A percentile compares a stretch with the other conserved stretches of the same genome.
Evolutionary conservation across 2,113 vertebrate genomes (phyloP).

Genomic region (Lutjanus erythropterus): DNA sequence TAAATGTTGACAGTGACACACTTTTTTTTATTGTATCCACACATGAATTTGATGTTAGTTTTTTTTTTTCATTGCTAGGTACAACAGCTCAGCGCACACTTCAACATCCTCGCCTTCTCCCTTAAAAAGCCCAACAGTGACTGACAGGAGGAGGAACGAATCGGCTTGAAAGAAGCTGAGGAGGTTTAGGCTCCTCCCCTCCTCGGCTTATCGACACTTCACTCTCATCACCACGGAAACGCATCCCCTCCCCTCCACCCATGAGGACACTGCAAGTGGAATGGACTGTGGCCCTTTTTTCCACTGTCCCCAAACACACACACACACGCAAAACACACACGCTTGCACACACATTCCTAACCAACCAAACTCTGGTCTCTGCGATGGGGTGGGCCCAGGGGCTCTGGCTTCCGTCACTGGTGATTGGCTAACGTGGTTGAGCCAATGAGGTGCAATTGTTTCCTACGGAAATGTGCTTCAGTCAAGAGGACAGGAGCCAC

Average conservation of each 20-base stretch:
- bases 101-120: slow-evolving; percentile 94
- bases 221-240: slow-evolving; percentile 87
- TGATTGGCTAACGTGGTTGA: slow-evolving; percentile 73
- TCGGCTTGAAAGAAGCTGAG: slow-evolving; percentile 87
- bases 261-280: slow-evolving; percentile 72
- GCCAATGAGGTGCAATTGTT: slow-evolving; percentile 88
- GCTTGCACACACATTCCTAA: slow-evolving; percentile 37
- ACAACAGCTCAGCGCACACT: slow-evolving; percentile 93
- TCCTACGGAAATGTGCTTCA: slow-evolving; percentile 88
- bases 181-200: slow-evolving; percentile 88
- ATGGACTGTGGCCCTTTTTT: slow-evolving; percentile 41
- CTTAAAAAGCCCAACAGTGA: slow-evolving; percentile 92
- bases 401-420: slow-evolving; percentile 73
- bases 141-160: slow-evolving; percentile 94
- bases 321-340: slow-evolving; percentile 38
- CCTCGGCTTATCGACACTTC: slow-evolving; percentile 87
- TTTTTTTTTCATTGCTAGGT: slow-evolving; percentile 82
- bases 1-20: no score
- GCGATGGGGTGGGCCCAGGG: slow-evolving; percentile 62
- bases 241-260: slow-evolving; percentile 62
- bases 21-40: not conserved
- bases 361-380: slow-evolving; percentile 39
- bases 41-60: not conserved
- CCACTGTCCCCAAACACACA: slow-evolving; percentile 41
- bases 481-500: slow-evolving; percentile 70